These are phyloP conservation scores for Stictonetta naevosa DNA, from an alignment of 2,113 vertebrate genomes.

Conservation along the genomic window DNA sequence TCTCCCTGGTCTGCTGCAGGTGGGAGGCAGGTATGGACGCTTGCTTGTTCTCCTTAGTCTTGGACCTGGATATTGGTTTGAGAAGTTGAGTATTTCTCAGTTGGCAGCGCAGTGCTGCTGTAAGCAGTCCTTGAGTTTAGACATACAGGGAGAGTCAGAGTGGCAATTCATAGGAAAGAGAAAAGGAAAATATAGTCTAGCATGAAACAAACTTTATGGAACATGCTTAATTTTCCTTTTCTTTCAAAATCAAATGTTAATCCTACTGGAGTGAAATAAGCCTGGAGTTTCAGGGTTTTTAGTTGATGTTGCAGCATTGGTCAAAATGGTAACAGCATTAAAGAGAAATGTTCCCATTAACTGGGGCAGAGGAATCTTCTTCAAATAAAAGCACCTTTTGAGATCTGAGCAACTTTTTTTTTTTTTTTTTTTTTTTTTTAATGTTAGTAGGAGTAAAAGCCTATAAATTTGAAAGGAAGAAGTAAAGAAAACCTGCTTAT, in stretches of 20 bases:
- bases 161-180: neutral
- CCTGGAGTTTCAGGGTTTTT: neutral
- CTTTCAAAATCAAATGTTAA: neutral
- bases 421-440: neutral
- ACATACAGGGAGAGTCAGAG: neutral
- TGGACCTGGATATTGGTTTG: fast-evolving
- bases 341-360: neutral
- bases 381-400: neutral
- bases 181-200: neutral
- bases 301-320: neutral
- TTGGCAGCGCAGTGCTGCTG: neutral
- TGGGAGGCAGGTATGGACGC: neutral
- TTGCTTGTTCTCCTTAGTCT: neutral
- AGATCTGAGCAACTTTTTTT: neutral
- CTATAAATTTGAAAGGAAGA: neutral
- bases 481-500: neutral
- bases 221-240: neutral
- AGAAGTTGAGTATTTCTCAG: neutral
- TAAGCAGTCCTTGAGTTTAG: neutral
- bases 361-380: neutral
- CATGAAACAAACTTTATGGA: neutral
- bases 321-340: neutral
- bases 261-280: neutral
- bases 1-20: neutral
- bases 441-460: neutral